Evolutionary conservation across 1,140 invertebrate genomes (phyloP).

Genomic region (Bombus turneri): DNA sequence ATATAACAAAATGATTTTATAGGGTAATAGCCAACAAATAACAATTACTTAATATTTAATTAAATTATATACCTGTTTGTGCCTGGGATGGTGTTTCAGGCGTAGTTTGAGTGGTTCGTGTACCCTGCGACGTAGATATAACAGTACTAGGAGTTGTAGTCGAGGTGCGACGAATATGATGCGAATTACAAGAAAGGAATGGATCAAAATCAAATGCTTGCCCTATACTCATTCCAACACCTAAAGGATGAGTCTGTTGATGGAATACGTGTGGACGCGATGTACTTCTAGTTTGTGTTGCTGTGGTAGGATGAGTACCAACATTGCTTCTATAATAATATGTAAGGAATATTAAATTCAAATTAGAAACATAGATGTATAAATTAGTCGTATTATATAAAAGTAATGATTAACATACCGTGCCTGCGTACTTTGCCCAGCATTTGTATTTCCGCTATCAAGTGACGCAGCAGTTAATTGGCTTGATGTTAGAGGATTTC

Average conservation of each 20-base stretch:
- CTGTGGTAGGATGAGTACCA: slow-evolving; percentile 86
- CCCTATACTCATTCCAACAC: slow-evolving; percentile 79
- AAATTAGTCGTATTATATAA: not conserved
- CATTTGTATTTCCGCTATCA: slow-evolving; percentile 67
- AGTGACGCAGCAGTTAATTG: slow-evolving; percentile 45
- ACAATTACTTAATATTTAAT: not conserved
- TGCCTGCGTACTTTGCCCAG: slow-evolving; percentile 83
- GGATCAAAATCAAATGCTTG: slow-evolving; percentile 85
- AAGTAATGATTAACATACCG: slow-evolving; percentile 66
- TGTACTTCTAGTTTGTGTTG: slow-evolving; percentile 86
- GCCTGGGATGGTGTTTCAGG: slow-evolving; percentile 63
- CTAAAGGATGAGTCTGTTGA: slow-evolving; percentile 72
- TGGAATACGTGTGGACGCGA: slow-evolving; percentile 85
- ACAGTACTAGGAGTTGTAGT: slow-evolving; percentile 53
- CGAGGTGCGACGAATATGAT: slow-evolving; percentile 81
- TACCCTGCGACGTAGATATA: slow-evolving; percentile 65
- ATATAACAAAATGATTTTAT: not conserved
- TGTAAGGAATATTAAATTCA: not conserved
- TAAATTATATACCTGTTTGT: slow-evolving; percentile 55
- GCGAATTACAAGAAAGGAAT: slow-evolving; percentile 87
- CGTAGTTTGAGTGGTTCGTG: slow-evolving; percentile 64
- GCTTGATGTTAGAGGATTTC: slow-evolving; percentile 35
- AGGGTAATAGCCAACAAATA: not conserved
- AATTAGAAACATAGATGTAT: not conserved
- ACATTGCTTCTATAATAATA: slow-evolving; percentile 82